Conservation (phyloP, 2,797 vertebrate species). For the Calcarius lapponicus region DNA sequence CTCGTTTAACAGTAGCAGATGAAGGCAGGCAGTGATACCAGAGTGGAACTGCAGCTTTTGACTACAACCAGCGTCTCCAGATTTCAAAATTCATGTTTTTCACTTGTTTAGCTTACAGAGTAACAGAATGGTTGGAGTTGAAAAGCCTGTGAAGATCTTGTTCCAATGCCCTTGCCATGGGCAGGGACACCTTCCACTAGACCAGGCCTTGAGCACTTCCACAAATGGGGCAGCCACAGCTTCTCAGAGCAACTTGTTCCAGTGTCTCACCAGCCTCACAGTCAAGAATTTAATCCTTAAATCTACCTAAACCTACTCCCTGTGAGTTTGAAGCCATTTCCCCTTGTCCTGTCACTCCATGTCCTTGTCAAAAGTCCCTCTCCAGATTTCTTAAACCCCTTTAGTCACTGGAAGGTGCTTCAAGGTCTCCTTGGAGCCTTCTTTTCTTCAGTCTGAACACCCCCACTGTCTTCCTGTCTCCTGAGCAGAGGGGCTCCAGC, state of each 20-base stretch:
- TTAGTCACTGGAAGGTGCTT: background rate
- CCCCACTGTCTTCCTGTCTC: background rate
- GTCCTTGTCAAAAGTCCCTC: background rate
- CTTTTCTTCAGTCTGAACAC: background rate
- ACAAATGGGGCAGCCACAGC: background rate
- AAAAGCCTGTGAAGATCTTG: background rate
- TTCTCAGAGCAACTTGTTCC: background rate
- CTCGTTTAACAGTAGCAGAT: background rate
- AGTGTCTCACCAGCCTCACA: background rate
- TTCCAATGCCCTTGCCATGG: background rate
- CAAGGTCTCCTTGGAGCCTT: background rate
- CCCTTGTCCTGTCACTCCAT: background rate
- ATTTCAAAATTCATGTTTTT: background rate
- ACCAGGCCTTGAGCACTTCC: background rate
- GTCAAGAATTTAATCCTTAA: background rate
- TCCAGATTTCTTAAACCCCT: background rate
- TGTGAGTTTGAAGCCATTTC: background rate
- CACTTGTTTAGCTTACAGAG: background rate
- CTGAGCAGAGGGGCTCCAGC: background rate
- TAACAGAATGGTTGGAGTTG: background rate
- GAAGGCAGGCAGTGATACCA: background rate
- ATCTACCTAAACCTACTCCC: background rate
- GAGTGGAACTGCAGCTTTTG: background rate
- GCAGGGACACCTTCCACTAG: background rate
- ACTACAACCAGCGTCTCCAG: background rate